phyloP scores from a whole-genome alignment of 2,113 vertebrate species.

The Danio rerio region DNA sequence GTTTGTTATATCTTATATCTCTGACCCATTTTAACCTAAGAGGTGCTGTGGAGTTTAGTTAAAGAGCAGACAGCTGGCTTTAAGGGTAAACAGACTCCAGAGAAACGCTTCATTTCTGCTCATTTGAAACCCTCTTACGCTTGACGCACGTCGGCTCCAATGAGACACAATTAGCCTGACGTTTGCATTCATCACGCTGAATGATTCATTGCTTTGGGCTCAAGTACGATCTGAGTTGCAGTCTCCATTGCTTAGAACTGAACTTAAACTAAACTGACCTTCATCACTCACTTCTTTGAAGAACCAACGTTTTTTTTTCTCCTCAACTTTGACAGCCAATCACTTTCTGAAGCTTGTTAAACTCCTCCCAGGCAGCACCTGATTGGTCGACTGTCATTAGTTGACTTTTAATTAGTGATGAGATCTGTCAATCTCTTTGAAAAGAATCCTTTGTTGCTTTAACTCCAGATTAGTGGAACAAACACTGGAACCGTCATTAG shows the following conservation, averaged over 20 bases:
- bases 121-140: conserved; percentile 41
- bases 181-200: conserved; percentile 38
- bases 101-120: conserved; percentile 22
- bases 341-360: neutral
- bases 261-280: neutral
- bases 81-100: conserved; percentile 29
- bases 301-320: neutral
- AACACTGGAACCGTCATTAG: neutral
- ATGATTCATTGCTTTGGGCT: conserved; percentile 33
- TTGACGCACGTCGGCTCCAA: neutral
- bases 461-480: neutral
- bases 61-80: conserved; percentile 21
- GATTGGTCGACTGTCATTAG: neutral
- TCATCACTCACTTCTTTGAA: neutral
- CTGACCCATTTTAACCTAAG: neutral
- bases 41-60: conserved; percentile 30
- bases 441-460: neutral
- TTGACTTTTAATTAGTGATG: conserved; percentile 1
- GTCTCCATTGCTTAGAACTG: neutral
- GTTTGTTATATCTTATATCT: neutral
- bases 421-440: neutral
- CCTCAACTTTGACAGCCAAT: neutral
- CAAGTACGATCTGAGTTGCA: neutral
- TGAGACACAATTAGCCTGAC: conserved; percentile 32
- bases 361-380: neutral